Evolutionary conservation across 2,113 vertebrate genomes (phyloP).

Genomic region (Mastomys natalensis): DNA sequence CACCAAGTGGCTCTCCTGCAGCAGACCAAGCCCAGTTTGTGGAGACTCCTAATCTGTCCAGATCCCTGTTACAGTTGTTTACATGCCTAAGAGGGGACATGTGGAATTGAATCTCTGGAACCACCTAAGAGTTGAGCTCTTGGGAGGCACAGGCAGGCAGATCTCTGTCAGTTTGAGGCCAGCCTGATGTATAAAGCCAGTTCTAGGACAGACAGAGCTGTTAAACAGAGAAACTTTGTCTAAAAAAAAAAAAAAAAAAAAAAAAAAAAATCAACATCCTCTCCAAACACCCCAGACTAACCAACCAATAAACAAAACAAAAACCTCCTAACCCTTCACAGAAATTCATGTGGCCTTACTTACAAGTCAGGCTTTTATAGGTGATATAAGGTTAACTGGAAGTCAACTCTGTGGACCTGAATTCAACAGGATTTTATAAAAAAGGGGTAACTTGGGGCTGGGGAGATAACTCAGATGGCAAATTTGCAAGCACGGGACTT

Average conservation of each 20-base stretch:
- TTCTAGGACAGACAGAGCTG: background rate
- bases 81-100: background rate
- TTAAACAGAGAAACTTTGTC: background rate
- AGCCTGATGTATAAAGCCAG: background rate
- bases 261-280: no score
- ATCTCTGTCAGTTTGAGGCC: background rate
- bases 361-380: background rate
- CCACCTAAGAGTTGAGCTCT: background rate
- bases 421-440: background rate
- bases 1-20: background rate
- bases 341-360: background rate
- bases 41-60: background rate
- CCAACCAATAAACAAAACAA: background rate
- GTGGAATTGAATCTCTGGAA: background rate
- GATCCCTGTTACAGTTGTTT: background rate
- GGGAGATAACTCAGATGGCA: background rate
- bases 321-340: background rate
- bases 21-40: background rate
- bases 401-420: background rate
- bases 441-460: background rate
- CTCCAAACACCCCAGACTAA: background rate
- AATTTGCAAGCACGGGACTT: background rate
- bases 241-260: background rate
- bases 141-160: background rate
- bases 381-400: background rate